A percentile compares a stretch with the other conserved stretches of the same genome.
Conservation (phyloP, 1,140 invertebrate species). For the Drosophila busckii region DNA sequence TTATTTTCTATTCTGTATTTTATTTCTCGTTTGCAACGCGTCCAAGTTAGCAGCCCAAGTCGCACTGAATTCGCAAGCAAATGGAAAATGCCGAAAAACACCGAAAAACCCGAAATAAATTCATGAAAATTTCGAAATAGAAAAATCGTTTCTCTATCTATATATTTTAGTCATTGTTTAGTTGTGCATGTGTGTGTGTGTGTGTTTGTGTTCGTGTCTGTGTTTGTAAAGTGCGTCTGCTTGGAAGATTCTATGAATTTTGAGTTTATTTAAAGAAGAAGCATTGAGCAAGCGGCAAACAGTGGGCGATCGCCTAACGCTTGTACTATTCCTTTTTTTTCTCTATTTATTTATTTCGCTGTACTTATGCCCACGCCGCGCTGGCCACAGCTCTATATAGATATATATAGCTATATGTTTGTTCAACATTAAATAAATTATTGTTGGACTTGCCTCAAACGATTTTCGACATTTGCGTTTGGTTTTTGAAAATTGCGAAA, state of each 20-base stretch:
- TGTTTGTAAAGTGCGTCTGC: slow-evolving; percentile 68
- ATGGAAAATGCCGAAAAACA: slow-evolving; percentile 64
- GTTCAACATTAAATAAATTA: slow-evolving; percentile 35
- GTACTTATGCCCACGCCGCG: slow-evolving; percentile 25
- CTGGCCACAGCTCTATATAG: slow-evolving; percentile 7
- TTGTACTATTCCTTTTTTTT: slow-evolving; percentile 42
- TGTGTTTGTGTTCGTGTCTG: slow-evolving; percentile 10
- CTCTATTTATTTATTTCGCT: slow-evolving; percentile 36
- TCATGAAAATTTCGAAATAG: slow-evolving; percentile 45
- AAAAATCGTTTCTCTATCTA: slow-evolving; percentile 33
- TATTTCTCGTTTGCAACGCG: slow-evolving; percentile 77
- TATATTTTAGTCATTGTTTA: slow-evolving; percentile 8
- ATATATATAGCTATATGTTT: neutral
- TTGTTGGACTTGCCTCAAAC: neutral
- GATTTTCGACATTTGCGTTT: slow-evolving; percentile 16
- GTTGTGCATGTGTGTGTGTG: slow-evolving; percentile 1
- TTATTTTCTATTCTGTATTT: slow-evolving; percentile 62
- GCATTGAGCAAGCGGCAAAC: slow-evolving; percentile 50
- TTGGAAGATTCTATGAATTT: slow-evolving; percentile 72
- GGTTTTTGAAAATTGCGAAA: slow-evolving; percentile 11
- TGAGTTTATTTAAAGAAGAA: slow-evolving; percentile 71
- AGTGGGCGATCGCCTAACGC: slow-evolving; percentile 35
- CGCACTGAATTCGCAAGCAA: slow-evolving; percentile 78
- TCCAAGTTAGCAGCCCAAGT: slow-evolving; percentile 79
- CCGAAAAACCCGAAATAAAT: slow-evolving; percentile 53